A percentile compares a stretch with the other conserved stretches of the same genome.
phyloP scores from a whole-genome alignment of 2,113 vertebrate species.

The Accipiter virgatus region DNA sequence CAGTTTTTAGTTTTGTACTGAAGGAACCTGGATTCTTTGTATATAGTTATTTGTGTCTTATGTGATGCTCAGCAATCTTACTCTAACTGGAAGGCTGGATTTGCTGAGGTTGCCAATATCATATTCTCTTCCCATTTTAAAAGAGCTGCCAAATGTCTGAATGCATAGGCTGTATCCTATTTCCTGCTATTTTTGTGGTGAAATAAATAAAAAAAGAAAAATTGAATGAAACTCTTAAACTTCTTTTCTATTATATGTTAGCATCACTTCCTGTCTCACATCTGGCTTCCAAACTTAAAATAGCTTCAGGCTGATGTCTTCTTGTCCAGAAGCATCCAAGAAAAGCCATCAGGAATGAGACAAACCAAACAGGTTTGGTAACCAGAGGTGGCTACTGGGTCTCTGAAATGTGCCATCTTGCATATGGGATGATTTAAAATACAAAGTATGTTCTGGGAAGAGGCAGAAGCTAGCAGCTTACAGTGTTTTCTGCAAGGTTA shows the following conservation, averaged over 20 bases:
- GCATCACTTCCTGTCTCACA: neutral
- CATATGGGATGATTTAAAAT: neutral
- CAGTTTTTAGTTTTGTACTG: neutral
- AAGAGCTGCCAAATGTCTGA: neutral
- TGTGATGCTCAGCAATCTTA: neutral
- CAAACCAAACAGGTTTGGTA: neutral
- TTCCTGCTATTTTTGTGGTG: neutral
- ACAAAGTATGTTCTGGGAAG: neutral
- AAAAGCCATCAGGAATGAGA: neutral
- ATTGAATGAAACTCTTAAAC: neutral
- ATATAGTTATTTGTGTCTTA: neutral
- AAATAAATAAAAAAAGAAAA: neutral
- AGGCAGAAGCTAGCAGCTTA: neutral
- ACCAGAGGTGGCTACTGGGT: accelerated
- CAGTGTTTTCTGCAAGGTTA: neutral
- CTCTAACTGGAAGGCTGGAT: neutral
- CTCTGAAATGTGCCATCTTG: neutral
- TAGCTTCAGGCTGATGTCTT: neutral
- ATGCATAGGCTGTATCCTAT: neutral
- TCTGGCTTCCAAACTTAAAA: neutral
- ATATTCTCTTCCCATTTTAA: neutral
- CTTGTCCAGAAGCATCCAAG: neutral
- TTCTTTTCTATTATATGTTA: neutral
- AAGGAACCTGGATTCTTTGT: neutral
- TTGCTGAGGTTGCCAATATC: neutral